Conservation (phyloP, 2,113 vertebrate genomes). For the Genyomyrus donnyi region DNA sequence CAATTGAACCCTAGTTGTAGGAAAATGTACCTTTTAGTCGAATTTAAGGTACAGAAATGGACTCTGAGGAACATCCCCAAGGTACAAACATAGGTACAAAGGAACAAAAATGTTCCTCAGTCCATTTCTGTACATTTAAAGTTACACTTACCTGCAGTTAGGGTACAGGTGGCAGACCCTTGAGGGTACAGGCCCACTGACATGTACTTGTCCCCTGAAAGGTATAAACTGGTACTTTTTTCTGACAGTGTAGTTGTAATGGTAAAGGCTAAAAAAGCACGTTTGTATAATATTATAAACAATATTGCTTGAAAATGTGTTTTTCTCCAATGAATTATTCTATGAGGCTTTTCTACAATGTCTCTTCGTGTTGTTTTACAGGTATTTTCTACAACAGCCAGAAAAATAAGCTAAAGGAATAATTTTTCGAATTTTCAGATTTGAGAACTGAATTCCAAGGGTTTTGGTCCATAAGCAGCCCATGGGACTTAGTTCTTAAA, state of each 20-base stretch:
- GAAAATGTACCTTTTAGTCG: too few relatives aligned
- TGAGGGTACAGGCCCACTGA: not conserved
- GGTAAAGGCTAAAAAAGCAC: not conserved
- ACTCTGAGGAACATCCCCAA: too few relatives aligned
- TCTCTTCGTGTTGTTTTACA: not conserved
- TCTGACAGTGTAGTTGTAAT: not conserved
- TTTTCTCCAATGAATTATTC: not conserved
- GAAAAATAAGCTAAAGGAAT: not conserved
- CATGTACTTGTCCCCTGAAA: not conserved
- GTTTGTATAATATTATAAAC: not conserved
- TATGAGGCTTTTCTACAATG: not conserved
- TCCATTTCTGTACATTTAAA: too few relatives aligned
- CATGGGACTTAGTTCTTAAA: conserved; percentile 46
- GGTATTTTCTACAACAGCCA: not conserved
- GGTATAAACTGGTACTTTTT: not conserved
- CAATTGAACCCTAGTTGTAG: too few relatives aligned
- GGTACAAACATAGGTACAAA: too few relatives aligned
- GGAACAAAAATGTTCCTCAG: too few relatives aligned
- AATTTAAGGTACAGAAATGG: too few relatives aligned
- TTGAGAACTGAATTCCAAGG: conserved; percentile 53
- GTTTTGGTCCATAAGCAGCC: conserved; percentile 31
- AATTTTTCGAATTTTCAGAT: conserved; percentile 33
- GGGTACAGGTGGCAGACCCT: not conserved
- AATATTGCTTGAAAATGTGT: not conserved
- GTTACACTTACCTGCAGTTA: not conserved